Conservation (phyloP, 30 jellyfish, hydroid and myxozoan genomes). For the Aurelia aurita complex sp. Pacific region DNA sequence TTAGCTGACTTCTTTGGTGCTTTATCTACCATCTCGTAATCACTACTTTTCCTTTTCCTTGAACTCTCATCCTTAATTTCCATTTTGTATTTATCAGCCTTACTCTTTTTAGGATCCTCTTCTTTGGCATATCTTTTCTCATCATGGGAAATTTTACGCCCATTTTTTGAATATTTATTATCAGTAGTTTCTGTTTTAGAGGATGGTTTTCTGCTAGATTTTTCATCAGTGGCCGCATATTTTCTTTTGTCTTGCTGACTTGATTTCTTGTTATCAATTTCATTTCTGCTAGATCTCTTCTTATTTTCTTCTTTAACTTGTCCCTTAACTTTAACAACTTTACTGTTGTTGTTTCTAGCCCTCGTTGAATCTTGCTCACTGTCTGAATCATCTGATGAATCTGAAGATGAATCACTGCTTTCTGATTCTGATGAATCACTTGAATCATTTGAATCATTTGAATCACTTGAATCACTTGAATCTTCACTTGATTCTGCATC, state of each 20-base stretch:
- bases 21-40: background rate
- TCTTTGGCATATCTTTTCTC: background rate
- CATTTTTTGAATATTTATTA: background rate
- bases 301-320: background rate
- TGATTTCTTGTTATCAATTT: background rate
- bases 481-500: conserved; percentile 27
- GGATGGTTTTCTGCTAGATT: background rate
- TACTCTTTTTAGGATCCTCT: background rate
- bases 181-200: background rate
- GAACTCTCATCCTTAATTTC: background rate
- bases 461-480: conserved; percentile 9
- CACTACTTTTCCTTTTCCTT: conserved; percentile 3
- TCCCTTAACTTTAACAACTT: background rate
- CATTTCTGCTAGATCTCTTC: background rate
- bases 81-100: background rate
- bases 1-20: background rate
- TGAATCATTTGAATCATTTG: background rate
- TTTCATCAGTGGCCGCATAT: background rate
- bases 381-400: conserved; percentile 16
- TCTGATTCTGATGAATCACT: conserved; percentile 42
- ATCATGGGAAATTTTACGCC: background rate
- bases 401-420: conserved; percentile 15
- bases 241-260: background rate
- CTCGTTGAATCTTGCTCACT: background rate
- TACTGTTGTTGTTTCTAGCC: background rate